Evolutionary conservation across 2,797 vertebrate species (phyloP).

Genomic region (Mycteria americana): DNA sequence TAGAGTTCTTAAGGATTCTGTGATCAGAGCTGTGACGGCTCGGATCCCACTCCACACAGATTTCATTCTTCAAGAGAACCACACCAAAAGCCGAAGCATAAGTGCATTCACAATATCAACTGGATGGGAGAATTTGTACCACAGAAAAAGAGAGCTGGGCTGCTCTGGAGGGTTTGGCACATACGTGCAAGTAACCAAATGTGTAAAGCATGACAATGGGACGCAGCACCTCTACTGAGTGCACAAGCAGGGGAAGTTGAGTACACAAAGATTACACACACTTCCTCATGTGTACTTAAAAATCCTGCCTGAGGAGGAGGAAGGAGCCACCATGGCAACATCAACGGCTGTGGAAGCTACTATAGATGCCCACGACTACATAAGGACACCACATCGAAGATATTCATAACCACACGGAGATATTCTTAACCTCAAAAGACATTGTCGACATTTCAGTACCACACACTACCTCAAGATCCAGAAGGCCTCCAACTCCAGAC

Average conservation of each 20-base stretch:
- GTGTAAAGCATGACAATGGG: neutral
- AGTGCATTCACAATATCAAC: rapidly evolving
- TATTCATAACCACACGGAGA: neutral
- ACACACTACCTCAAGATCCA: too few species aligned
- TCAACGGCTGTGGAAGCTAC: neutral
- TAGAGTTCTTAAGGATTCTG: neutral
- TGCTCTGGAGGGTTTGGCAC: rapidly evolving
- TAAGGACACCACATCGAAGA: neutral
- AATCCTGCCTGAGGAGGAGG: neutral
- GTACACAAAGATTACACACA: neutral
- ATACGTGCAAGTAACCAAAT: rapidly evolving
- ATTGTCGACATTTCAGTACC: too few species aligned
- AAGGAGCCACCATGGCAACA: neutral
- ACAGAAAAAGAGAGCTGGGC: neutral
- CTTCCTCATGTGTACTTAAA: neutral
- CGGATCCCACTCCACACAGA: rapidly evolving
- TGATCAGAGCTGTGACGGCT: neutral
- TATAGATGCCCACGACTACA: neutral
- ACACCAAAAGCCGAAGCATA: rapidly evolving
- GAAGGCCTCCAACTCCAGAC: neutral
- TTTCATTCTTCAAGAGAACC: neutral
- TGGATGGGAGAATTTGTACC: neutral
- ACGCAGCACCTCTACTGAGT: too few species aligned
- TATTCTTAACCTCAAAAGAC: neutral
- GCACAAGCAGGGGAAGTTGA: neutral